Evolutionary conservation across 2,797 vertebrate species (phyloP), one percentile per base, ranked within the genome.

Genomic region (Glyptemys insculpta): DNA sequence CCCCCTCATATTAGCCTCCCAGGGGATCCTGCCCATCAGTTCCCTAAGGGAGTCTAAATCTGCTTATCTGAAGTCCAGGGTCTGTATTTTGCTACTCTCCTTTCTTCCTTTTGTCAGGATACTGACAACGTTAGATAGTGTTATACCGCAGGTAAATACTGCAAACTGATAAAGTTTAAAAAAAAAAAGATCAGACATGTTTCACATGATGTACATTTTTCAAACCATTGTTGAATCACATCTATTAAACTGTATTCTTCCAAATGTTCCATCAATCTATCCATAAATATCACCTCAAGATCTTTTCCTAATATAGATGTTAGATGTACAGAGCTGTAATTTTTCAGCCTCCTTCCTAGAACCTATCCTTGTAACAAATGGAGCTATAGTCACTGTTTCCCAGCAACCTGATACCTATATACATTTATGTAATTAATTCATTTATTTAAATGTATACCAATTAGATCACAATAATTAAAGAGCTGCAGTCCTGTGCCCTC

Each of bases 371-470:
- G 90, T 86, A 91, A 97, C 94, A 94, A 80, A 85, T 62, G 85
- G 59, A 89, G 83, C 56, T 93, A 72, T 94, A 91, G 87, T 94
- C 83, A 91, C 56, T 79, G 83, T 86, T 21, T 72, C 68, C 1
- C 90, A 91, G 62, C 53, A 92, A 62, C 95, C 93, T 88, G 89
- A 79, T 81, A 68, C 94, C 94, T 87, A 25, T 95, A 95, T 96
- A 94, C 81, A 93, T 91, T 96, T 94, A 83, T 94, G 92, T 85
- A 91, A 82, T 94, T 94, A 95, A 94, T 95, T 94, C 94, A 91
- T 62, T 93, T 95, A 94, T 95, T 95, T 95, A 91, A 57, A 95
- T 2, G 16, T 79, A 88, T 91, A 82, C 79, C 92, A 89, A 92
- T 89, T 91, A 37, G 79, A 78, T 92, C 83, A 52, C 89, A 91